Conservation (phyloP, 2,797 vertebrate species). For the Synanceia verrucosa region DNA sequence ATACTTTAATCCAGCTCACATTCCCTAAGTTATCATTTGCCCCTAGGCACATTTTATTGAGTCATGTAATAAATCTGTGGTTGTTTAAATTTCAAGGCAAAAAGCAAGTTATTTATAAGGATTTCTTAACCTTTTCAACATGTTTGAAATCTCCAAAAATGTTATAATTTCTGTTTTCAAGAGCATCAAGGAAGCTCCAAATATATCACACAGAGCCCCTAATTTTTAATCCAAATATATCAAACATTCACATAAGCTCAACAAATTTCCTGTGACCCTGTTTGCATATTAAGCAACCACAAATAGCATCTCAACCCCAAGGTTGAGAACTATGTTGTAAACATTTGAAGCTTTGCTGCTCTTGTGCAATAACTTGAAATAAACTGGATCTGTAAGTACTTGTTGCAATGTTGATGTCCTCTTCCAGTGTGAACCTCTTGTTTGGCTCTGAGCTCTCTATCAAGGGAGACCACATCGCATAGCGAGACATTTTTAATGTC, state of each 20-base stretch:
- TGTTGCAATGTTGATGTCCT: conserved; percentile 62
- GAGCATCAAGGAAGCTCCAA: background rate
- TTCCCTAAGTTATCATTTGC: conserved; percentile 39
- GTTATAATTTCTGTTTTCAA: conserved; percentile 19
- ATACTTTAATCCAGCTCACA: conserved; percentile 48
- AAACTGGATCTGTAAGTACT: conserved; percentile 53
- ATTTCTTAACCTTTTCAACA: conserved; percentile 27
- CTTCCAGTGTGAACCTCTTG: conserved; percentile 33
- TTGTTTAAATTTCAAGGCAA: conserved; percentile 31
- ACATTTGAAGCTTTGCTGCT: conserved; percentile 48
- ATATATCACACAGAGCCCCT: conserved; percentile 5
- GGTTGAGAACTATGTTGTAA: conserved; percentile 51
- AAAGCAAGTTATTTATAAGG: conserved; percentile 3
- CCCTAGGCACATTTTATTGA: conserved; percentile 44
- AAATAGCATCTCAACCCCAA: conserved; percentile 55
- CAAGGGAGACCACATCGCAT: conserved; percentile 51
- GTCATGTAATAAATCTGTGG: conserved; percentile 38
- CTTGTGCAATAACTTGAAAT: conserved; percentile 65
- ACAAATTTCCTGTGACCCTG: conserved; percentile 47
- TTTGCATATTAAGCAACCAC: conserved; percentile 58
- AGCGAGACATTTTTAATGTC: conserved; percentile 49
- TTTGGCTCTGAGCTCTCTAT: conserved; percentile 47
- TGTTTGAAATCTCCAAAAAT: conserved; percentile 16
- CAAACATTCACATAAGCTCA: conserved; percentile 31
- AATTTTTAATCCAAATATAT: conserved; percentile 30